Evolutionary conservation across 2,888 invertebrate genomes (phyloP).

Genomic region (Athalia cordata): DNA sequence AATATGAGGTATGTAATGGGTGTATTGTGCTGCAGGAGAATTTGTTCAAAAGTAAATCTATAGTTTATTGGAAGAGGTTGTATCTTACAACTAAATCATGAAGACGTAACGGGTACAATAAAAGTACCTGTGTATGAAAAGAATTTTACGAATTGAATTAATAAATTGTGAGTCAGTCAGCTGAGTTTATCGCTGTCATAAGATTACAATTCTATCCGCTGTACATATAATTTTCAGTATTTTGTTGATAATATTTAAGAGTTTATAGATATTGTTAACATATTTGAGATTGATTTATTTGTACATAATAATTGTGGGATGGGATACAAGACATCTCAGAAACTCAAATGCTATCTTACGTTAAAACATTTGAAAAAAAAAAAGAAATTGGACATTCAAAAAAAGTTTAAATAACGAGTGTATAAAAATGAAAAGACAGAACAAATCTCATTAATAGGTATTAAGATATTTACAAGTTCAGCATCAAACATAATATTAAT

Average conservation of each 20-base stretch:
- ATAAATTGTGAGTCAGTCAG: slow-evolving; percentile 20
- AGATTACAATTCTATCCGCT: slow-evolving; percentile 48
- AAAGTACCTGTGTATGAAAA: slow-evolving; percentile 32
- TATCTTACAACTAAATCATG: slow-evolving; percentile 33
- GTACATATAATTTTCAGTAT: slow-evolving; percentile 60
- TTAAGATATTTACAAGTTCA: slow-evolving; percentile 31
- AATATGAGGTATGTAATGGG: neutral
- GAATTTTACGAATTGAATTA: slow-evolving; percentile 4
- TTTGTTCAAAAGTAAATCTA: slow-evolving; percentile 8
- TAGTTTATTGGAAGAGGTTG: slow-evolving; percentile 34
- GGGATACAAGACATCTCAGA: slow-evolving; percentile 39
- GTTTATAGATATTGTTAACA: slow-evolving; percentile 60
- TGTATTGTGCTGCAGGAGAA: slow-evolving; percentile 27
- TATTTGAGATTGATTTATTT: slow-evolving; percentile 60
- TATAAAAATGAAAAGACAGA: slow-evolving; percentile 31
- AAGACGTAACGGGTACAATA: slow-evolving; percentile 33
- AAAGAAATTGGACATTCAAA: slow-evolving; percentile 17
- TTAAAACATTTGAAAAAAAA: slow-evolving; percentile 9
- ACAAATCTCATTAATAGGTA: slow-evolving; percentile 31
- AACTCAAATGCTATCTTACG: slow-evolving; percentile 35
- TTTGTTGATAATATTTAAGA: slow-evolving; percentile 60
- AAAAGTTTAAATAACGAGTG: slow-evolving; percentile 34
- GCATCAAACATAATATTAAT: slow-evolving; percentile 38
- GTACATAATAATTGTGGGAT: slow-evolving; percentile 54
- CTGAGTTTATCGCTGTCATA: slow-evolving; percentile 5